Evolutionary conservation across 92 coral and sea anemone genomes (phyloP).

Genomic region (Paramuricea clavata): DNA sequence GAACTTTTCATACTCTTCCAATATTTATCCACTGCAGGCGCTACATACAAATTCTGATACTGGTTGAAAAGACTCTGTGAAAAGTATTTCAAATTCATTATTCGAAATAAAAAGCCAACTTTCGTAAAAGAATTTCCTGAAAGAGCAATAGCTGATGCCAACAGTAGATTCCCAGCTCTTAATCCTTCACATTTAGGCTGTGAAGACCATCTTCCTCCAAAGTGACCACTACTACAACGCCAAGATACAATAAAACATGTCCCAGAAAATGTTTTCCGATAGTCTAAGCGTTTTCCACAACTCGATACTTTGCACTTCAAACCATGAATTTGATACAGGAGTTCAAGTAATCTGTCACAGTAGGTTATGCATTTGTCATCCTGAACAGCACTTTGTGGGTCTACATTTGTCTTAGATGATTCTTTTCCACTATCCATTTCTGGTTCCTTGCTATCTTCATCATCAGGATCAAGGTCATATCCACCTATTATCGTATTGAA

Average conservation of each 20-base stretch:
- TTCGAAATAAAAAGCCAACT: not conserved
- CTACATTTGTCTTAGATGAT: no score
- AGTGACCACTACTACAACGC: not conserved
- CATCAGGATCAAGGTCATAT: no score
- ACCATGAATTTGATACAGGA: no score
- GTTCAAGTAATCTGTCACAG: no score
- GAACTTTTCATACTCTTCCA: not conserved
- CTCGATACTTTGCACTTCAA: no score
- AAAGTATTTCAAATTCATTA: not conserved
- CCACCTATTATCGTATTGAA: no score
- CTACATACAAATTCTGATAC: not conserved
- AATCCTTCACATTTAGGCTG: not conserved
- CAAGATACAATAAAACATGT: not conserved
- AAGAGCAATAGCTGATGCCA: conserved; percentile 1
- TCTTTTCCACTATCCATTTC: no score
- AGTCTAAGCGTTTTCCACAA: no score
- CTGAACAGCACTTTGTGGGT: no score
- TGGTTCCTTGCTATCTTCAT: no score
- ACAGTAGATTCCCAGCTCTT: not conserved
- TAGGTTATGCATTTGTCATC: no score
- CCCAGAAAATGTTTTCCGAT: not conserved
- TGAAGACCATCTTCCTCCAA: conserved; percentile 4
- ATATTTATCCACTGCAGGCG: not conserved
- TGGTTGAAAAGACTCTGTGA: not conserved
- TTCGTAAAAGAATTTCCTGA: conserved; percentile 1